Base-by-base conservation (phyloP, 2,113 vertebrate species). In the Anthoscopus minutus region DNA sequence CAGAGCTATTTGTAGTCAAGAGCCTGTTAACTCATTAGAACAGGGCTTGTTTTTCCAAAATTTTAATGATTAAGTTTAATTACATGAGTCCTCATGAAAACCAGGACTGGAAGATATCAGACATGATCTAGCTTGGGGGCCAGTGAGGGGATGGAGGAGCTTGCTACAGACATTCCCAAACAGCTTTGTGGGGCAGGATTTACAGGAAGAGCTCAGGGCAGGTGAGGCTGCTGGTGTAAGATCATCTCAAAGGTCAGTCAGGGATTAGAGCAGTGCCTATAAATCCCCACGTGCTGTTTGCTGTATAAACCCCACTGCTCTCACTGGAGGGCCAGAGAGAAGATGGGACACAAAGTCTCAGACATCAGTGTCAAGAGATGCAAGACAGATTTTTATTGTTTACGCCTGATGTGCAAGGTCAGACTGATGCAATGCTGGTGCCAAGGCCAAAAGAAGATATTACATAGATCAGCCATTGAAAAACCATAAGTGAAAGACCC, bases 1-100 rank as follows among this genome's bases (percentile, higher is more conserved):
- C n/a, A 70, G 74, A 81, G 47, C 86, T 93, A 28, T 74, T 90
- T 38, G 64, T 22, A 88, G 71, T 37, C 58, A 73, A 37, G 92
- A 73, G 42, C 67, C 70, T 69, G 54, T 90, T 88, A 92, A 69
- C 69, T 94, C 92, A 67, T 74, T 86, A 86, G 82, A 37, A 92
- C 64, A 92, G 30, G 16, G 56, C 48, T 91, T 81, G 38, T 88
- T 96, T 78, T 71, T 38, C 76, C 64, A 78, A 92, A 88, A 67
- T 23, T 71, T 12, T 67, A 31, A 93, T 47, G 23, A 67, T 3
- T 4, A 73, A 61, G 15, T 53, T 89, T 73, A 54, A 94, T 88
- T 47, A 37, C 22, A 7, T 0, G 4, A 66, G 48, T 53, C 72
- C 86, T 65, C 4, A 13, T 12, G 51, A 96, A 95, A 95, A 54